Base-by-base conservation (phyloP, 2,888 invertebrate genomes). In the Acronicta alni region DNA sequence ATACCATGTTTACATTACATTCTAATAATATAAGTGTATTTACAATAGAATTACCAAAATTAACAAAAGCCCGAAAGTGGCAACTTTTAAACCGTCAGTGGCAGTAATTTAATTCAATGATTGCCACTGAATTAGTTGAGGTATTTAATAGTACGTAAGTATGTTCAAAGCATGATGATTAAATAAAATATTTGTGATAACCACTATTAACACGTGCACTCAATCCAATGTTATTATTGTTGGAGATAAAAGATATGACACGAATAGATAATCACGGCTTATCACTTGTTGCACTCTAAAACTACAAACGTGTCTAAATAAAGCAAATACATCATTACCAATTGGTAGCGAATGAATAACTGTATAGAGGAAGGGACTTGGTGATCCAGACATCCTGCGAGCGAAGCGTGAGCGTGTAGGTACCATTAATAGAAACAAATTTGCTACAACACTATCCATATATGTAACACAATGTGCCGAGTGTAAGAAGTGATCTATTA, bases 351-450 rank as follows among this genome's bases (percentile, higher is more conserved):
- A 75, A 77, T 74, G 67, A 77, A 72, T 69, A 79, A 67, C 70
- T 80, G 81, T 83, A 86, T 80, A 82, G 81, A 83, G 83, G 82
- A 84, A 79, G 79, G 67, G 73, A 77, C 72, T 79, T 77, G 69
- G 75, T 79, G 77, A 84, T 83, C 79, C 79, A 84, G 83, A 83
- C 86, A 87, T 88, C 86, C 87, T 86, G 86, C 79, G 72, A 63
- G 71, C 65, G 58, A 71, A 74, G 56, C 38, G 44, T 57, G 55
- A 16, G 53, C 47, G 72, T 16, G 53, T 45, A 70, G 57, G 53
- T 20, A 56, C 49, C 32, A 57, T 48, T 62, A 62, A 77, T 81
- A 80, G 75, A 74, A 78, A 72, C 68, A 75, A 61, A 68, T 74
- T 72, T 44, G 57, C 60, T 52, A 57, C 65, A 67, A 58, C 60